phyloP scores from a whole-genome alignment of 2,113 vertebrate genomes.

The Chaenocephalus aceratus region DNA sequence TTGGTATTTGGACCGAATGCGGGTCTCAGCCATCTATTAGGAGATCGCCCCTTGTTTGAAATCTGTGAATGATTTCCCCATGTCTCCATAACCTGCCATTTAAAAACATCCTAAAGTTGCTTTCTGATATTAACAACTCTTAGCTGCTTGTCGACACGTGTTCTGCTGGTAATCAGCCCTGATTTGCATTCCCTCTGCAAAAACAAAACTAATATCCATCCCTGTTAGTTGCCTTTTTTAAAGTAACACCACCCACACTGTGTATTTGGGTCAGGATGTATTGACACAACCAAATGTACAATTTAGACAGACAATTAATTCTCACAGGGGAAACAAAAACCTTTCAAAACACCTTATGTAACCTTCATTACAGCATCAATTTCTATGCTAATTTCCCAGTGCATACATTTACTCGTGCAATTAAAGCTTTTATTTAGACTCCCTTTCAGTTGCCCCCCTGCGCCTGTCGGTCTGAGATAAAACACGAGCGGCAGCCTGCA shows the following conservation, averaged over 20 bases:
- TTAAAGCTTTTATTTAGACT: conserved; percentile 51
- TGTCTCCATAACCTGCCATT: too few species aligned
- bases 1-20: too few species aligned
- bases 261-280: conserved; percentile 45
- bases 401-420: conserved; percentile 31
- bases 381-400: conserved; percentile 35
- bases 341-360: conserved; percentile 44
- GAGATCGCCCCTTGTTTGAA: too few species aligned
- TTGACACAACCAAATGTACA: conserved; percentile 31
- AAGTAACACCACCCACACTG: background rate
- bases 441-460: background rate
- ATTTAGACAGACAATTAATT: conserved; percentile 64
- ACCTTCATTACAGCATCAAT: conserved; percentile 39
- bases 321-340: conserved; percentile 27
- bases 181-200: too few species aligned
- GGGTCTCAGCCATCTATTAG: too few species aligned
- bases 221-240: background rate
- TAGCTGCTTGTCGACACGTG: too few species aligned
- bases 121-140: too few species aligned
- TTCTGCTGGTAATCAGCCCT: too few species aligned
- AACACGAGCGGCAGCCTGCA: conserved; percentile 22
- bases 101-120: too few species aligned
- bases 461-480: conserved; percentile 45
- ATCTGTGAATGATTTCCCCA: too few species aligned
- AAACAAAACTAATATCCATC: too few species aligned